These are phyloP conservation scores for Notolabrus celidotus DNA, from an alignment of 2,797 vertebrate genomes.

Conservation along the genomic window DNA sequence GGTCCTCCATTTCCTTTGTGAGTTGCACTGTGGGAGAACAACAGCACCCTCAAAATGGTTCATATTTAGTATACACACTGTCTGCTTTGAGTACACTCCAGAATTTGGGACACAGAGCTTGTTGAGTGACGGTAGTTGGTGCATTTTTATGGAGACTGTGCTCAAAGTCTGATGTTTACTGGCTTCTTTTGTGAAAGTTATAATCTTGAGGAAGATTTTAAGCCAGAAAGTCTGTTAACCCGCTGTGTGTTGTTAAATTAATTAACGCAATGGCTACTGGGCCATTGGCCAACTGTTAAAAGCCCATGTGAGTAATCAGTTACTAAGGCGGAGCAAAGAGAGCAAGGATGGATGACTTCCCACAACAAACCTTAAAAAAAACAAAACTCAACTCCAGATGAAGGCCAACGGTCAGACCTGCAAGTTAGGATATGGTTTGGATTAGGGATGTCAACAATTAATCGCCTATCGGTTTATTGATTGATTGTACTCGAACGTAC, in stretches of 20 bases:
- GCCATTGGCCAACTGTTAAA: background rate
- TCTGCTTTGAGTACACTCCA: background rate
- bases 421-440: background rate
- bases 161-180: background rate
- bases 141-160: background rate
- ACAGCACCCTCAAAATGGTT: background rate
- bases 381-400: background rate
- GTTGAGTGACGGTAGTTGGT: background rate
- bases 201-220: background rate
- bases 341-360: background rate
- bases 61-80: background rate
- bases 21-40: conserved; percentile 3
- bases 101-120: background rate
- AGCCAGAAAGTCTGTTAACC: background rate
- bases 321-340: background rate
- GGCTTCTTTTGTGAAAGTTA: background rate
- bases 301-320: background rate
- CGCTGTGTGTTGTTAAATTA: background rate
- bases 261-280: background rate
- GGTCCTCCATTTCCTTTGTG: conserved; percentile 8
- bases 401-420: background rate
- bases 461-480: too few species aligned
- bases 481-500: too few species aligned
- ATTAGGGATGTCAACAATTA: too few species aligned
- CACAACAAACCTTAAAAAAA: background rate